Conservation (phyloP, 2,888 invertebrate genomes). For the Cheilosia pagana region DNA sequence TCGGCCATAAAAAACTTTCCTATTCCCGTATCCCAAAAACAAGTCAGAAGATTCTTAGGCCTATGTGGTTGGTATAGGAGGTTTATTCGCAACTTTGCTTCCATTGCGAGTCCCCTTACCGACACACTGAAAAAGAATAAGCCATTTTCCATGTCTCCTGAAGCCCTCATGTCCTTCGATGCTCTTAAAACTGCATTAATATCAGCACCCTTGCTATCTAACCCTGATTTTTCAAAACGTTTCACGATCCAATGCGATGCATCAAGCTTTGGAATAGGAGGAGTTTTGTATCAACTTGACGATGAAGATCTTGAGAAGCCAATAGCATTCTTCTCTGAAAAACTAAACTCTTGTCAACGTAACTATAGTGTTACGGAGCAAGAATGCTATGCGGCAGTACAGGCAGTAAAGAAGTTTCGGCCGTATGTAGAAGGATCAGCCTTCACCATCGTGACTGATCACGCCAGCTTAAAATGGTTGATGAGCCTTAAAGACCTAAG, state of each 20-base stretch:
- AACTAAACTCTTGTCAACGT: background rate
- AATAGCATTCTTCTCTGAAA: background rate
- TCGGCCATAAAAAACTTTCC: constrained; percentile 1
- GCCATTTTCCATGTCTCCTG: background rate
- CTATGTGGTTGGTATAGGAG: constrained; percentile 8
- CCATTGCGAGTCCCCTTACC: background rate
- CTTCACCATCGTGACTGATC: background rate
- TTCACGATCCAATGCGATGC: background rate
- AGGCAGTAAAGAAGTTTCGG: background rate
- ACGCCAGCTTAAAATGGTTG: background rate
- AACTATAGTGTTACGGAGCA: background rate
- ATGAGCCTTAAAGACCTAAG: background rate
- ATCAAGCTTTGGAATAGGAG: background rate
- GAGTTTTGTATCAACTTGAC: background rate
- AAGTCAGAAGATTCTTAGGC: background rate
- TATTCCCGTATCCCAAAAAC: background rate
- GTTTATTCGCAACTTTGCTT: background rate
- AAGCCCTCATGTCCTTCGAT: background rate
- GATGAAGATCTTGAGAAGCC: background rate
- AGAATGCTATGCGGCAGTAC: background rate
- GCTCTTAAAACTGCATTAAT: too few species aligned
- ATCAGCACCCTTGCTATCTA: background rate
- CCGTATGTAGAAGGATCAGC: background rate
- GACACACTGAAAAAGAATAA: background rate
- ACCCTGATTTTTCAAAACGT: background rate